Evolutionary conservation across 2,888 invertebrate species (phyloP).

Genomic region (Oligia latruncula): DNA sequence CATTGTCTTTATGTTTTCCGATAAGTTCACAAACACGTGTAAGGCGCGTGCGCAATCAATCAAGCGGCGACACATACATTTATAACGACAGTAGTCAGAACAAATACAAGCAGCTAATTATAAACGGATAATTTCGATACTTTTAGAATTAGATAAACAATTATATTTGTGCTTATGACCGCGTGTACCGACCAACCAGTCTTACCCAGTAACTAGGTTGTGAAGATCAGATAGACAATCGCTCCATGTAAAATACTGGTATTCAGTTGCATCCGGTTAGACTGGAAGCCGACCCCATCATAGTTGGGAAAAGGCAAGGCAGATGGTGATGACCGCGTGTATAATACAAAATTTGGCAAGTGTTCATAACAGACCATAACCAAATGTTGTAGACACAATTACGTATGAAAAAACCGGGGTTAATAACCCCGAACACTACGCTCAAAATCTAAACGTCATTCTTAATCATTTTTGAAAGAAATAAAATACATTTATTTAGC

Average conservation of each 20-base stretch:
- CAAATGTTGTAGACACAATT: not conserved
- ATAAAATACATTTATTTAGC: no score
- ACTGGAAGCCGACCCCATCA: no score
- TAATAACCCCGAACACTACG: not conserved
- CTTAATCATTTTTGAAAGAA: not conserved
- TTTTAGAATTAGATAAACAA: not conserved
- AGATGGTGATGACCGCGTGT: not conserved
- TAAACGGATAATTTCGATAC: not conserved
- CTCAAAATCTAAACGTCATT: not conserved
- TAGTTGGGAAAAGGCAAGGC: no score
- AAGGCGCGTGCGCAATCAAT: slow-evolving; percentile 11
- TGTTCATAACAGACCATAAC: not conserved
- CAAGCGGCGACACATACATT: not conserved
- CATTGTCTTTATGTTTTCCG: slow-evolving; percentile 35
- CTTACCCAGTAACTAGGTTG: no score
- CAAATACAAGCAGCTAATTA: not conserved
- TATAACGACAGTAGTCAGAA: not conserved
- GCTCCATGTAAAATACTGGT: no score
- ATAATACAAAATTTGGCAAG: slow-evolving; percentile 17
- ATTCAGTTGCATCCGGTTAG: no score
- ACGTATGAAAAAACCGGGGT: not conserved
- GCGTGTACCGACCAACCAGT: not conserved
- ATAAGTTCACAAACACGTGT: slow-evolving; percentile 20
- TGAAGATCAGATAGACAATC: no score
- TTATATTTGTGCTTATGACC: not conserved